A percentile compares a stretch with the other conserved stretches of the same genome.
Evolutionary conservation across 1,140 invertebrate genomes (phyloP).

Genomic region (Leptinotarsa undecemlineata): DNA sequence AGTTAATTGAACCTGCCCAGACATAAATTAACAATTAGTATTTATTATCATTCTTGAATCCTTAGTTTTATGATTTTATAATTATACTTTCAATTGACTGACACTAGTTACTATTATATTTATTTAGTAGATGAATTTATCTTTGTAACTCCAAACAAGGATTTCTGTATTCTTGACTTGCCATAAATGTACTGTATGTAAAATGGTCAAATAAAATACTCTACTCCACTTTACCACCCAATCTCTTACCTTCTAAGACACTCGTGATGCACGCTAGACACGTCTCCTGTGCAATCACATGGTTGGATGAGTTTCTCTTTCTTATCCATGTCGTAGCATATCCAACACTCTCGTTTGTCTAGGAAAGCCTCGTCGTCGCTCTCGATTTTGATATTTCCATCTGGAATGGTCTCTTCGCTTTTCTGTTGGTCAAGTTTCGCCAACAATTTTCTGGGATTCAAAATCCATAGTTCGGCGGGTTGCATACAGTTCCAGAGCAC

Average conservation of each 20-base stretch:
- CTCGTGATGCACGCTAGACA: constrained; percentile 88
- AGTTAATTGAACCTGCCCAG: too few species aligned
- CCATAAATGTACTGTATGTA: too few species aligned
- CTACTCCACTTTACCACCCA: too few species aligned
- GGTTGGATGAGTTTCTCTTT: constrained; percentile 85
- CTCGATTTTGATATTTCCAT: constrained; percentile 25
- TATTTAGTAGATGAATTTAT: too few species aligned
- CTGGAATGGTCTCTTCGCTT: constrained; percentile 19
- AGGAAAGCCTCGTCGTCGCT: constrained; percentile 56
- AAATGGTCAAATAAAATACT: too few species aligned
- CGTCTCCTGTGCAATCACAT: constrained; percentile 88
- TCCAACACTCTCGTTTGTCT: constrained; percentile 81
- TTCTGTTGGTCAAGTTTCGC: constrained; percentile 61
- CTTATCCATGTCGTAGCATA: constrained; percentile 86
- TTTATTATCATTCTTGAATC: too few species aligned
- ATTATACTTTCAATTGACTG: too few species aligned
- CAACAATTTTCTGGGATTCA: constrained; percentile 87
- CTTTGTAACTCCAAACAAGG: too few species aligned
- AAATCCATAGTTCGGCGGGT: constrained; percentile 91
- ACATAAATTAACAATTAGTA: too few species aligned
- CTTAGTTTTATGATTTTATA: too few species aligned
- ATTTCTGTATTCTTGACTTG: too few species aligned
- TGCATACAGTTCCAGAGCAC: constrained; percentile 93
- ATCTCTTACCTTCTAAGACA: constrained; percentile 72
- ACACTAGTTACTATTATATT: too few species aligned